Evolutionary conservation across 2,888 invertebrate genomes (phyloP).

Genomic region (Athetis lepigone): DNA sequence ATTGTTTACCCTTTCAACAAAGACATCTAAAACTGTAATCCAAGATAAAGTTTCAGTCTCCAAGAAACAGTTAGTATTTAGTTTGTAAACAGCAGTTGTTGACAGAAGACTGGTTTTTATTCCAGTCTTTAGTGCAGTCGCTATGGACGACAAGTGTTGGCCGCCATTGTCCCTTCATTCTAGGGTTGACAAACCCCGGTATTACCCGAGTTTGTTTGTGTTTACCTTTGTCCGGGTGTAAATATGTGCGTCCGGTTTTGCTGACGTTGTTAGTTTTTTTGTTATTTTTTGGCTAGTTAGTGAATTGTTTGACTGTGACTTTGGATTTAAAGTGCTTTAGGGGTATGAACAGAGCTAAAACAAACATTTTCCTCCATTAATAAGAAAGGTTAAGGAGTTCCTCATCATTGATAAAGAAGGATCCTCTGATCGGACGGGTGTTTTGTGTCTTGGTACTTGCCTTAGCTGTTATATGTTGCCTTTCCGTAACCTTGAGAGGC

Average conservation of each 20-base stretch:
- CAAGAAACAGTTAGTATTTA: conserved; percentile 23
- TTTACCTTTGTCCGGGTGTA: conserved; percentile 13
- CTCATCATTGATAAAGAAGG: too few species aligned
- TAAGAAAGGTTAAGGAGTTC: too few species aligned
- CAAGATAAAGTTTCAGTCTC: conserved; percentile 13
- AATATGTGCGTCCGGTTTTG: conserved; percentile 25
- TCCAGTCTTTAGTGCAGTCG: conserved; percentile 32
- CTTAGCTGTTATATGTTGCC: too few species aligned
- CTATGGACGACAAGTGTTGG: conserved; percentile 35
- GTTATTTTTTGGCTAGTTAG: background rate
- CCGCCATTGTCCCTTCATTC: conserved; percentile 23
- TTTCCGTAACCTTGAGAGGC: too few species aligned
- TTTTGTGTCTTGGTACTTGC: too few species aligned
- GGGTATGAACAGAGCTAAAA: too few species aligned
- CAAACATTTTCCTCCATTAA: too few species aligned
- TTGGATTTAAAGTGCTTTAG: too few species aligned
- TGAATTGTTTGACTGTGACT: too few species aligned
- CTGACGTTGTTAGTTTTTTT: conserved; percentile 5
- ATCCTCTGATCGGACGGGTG: too few species aligned
- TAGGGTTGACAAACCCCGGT: conserved; percentile 40
- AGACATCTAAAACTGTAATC: conserved; percentile 11
- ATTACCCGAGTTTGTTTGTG: conserved; percentile 13
- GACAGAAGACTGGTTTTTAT: conserved; percentile 33
- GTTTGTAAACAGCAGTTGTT: conserved; percentile 42
- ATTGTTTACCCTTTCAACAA: background rate